phyloP scores from a whole-genome alignment of 2,113 vertebrate genomes.

The Clarias batrachus region DNA sequence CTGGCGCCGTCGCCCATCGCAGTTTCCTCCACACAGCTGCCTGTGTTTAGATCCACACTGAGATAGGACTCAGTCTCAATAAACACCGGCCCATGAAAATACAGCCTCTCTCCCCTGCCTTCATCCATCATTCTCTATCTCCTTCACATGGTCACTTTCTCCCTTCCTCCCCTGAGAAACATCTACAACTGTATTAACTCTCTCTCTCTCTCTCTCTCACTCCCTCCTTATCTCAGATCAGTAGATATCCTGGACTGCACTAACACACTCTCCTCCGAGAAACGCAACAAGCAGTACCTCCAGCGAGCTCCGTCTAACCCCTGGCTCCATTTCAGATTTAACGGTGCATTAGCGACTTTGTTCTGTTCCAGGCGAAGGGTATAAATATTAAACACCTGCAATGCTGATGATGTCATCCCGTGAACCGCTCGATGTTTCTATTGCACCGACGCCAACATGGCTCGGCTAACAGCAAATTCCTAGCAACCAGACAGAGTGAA shows the following conservation, averaged over 20 bases:
- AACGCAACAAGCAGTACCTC: background rate
- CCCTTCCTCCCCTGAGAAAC: slow-evolving; percentile 7
- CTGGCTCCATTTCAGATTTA: slow-evolving; percentile 1
- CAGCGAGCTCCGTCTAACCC: background rate
- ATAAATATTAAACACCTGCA: slow-evolving; percentile 18
- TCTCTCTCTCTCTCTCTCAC: background rate
- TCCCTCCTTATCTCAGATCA: slow-evolving; percentile 1
- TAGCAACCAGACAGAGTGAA: background rate
- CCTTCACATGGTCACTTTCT: background rate
- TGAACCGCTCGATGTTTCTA: background rate
- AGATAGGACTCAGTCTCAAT: slow-evolving; percentile 6
- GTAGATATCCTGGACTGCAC: background rate
- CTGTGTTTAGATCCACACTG: background rate
- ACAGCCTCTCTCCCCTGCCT: background rate
- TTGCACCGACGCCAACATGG: background rate
- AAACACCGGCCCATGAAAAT: background rate
- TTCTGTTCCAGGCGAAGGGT: background rate
- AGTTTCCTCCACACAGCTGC: slow-evolving; percentile 10
- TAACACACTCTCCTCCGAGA: background rate
- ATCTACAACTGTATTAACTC: background rate
- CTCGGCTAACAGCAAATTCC: background rate
- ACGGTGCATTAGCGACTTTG: background rate
- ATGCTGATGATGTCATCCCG: background rate
- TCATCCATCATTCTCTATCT: slow-evolving; percentile 19
- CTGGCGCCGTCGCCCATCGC: background rate